phyloP scores from a whole-genome alignment of 2,888 invertebrate species.

The Epinotia demarniana region DNA sequence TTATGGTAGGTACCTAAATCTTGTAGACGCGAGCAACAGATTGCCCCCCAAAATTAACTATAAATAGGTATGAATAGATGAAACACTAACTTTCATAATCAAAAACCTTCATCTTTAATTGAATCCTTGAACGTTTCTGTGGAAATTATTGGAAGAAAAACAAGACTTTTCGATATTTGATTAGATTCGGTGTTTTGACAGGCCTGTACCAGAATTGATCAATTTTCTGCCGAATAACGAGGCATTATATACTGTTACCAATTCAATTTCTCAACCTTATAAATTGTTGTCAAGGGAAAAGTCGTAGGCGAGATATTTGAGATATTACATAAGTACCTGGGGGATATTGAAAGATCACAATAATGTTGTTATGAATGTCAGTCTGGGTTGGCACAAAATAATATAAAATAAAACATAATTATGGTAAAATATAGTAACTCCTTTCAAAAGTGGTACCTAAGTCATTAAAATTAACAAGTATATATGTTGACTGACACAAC shows the following conservation, averaged over 20 bases:
- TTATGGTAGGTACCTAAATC: no score
- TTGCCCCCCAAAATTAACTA: not conserved
- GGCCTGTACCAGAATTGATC: constrained; percentile 13
- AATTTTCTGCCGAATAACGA: constrained; percentile 15
- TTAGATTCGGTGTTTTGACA: constrained; percentile 27
- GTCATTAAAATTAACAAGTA: no score
- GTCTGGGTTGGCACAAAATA: not conserved
- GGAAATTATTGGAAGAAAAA: constrained; percentile 7
- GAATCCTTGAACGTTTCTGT: constrained; percentile 2
- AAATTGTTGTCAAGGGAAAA: constrained; percentile 27
- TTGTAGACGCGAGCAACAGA: no score
- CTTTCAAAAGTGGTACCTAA: no score
- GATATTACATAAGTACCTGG: not conserved
- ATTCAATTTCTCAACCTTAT: constrained; percentile 25
- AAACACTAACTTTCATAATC: not conserved
- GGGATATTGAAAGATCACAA: not conserved
- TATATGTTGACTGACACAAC: no score
- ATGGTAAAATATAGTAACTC: not conserved
- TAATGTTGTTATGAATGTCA: constrained; percentile 7
- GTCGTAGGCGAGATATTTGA: constrained; percentile 1
- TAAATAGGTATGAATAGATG: not conserved
- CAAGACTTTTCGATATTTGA: constrained; percentile 8
- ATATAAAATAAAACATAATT: not conserved
- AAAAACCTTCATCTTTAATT: constrained; percentile 8
- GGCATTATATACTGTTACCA: constrained; percentile 27